A percentile compares a stretch with the other conserved stretches of the same genome.
Conservation (phyloP, 2,888 invertebrate species). For the Rhyacophila evoluta region DNA sequence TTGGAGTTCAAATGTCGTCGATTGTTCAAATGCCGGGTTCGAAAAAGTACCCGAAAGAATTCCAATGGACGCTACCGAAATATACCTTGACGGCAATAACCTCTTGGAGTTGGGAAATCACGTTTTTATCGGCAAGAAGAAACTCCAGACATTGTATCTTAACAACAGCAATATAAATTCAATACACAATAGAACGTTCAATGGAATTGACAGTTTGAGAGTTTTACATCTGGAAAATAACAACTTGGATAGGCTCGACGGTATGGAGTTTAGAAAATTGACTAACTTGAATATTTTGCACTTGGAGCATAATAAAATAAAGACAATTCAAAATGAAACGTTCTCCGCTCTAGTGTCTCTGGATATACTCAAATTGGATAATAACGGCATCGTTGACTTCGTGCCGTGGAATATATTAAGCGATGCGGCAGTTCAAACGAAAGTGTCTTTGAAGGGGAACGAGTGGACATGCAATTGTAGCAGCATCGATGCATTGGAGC, state of each 20-base stretch:
- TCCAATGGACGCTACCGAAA: constrained; percentile 91
- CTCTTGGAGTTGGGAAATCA: constrained; percentile 84
- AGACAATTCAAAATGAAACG: constrained; percentile 79
- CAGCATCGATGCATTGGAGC: constrained; percentile 76
- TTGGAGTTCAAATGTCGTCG: constrained; percentile 87
- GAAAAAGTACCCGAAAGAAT: constrained; percentile 82
- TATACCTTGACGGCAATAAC: constrained; percentile 86
- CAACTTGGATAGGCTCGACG: constrained; percentile 76
- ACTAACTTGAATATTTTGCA: constrained; percentile 81
- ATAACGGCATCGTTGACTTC: constrained; percentile 82
- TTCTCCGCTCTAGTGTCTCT: constrained; percentile 80
- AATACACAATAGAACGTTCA: constrained; percentile 85
- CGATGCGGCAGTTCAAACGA: constrained; percentile 73
- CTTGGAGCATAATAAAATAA: constrained; percentile 81
- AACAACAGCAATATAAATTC: constrained; percentile 83
- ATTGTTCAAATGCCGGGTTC: constrained; percentile 82
- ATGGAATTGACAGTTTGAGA: constrained; percentile 80
- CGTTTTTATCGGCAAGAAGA: constrained; percentile 88
- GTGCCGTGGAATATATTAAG: constrained; percentile 80
- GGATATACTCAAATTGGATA: constrained; percentile 80
- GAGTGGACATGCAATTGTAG: constrained; percentile 88
- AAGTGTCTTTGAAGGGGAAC: constrained; percentile 81
- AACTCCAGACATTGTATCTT: constrained; percentile 80
- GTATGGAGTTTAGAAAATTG: constrained; percentile 83
- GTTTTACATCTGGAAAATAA: constrained; percentile 84